These are phyloP conservation scores for Atractosteus spatula DNA, from an alignment of 2,113 vertebrate genomes.

Conservation along the genomic window DNA sequence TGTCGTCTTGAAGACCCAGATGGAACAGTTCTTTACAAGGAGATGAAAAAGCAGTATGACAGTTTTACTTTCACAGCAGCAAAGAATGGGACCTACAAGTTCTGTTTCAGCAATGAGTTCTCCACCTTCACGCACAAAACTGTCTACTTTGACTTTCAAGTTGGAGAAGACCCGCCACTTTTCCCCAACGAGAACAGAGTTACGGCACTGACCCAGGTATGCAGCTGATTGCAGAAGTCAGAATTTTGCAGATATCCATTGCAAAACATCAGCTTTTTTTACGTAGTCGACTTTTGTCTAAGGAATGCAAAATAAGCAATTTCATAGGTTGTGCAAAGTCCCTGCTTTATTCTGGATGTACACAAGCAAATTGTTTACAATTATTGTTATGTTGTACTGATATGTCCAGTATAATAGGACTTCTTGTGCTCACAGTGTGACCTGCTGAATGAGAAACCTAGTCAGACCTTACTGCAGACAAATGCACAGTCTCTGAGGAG, in stretches of 20 bases:
- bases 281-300: background rate
- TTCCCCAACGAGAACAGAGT: conserved; percentile 96
- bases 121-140: conserved; percentile 99
- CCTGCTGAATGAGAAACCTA: no score
- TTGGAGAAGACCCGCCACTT: conserved; percentile 93
- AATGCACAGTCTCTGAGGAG: no score
- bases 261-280: background rate
- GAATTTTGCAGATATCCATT: background rate
- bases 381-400: no score
- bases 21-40: conserved; percentile 87
- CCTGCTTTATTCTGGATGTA: no score
- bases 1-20: conserved; percentile 91
- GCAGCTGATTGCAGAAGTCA: background rate
- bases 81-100: conserved; percentile 90
- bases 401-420: no score
- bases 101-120: conserved; percentile 98
- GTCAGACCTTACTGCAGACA: no score
- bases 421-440: no score
- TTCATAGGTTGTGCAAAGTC: no score
- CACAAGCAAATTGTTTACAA: no score
- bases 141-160: conserved; percentile 96
- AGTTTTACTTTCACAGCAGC: conserved; percentile 93
- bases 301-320: no score
- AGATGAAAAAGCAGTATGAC: conserved; percentile 98
- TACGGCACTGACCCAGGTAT: conserved; percentile 93